Conservation (phyloP, 2,113 vertebrate genomes). For the Gnathonemus longibarbis region DNA sequence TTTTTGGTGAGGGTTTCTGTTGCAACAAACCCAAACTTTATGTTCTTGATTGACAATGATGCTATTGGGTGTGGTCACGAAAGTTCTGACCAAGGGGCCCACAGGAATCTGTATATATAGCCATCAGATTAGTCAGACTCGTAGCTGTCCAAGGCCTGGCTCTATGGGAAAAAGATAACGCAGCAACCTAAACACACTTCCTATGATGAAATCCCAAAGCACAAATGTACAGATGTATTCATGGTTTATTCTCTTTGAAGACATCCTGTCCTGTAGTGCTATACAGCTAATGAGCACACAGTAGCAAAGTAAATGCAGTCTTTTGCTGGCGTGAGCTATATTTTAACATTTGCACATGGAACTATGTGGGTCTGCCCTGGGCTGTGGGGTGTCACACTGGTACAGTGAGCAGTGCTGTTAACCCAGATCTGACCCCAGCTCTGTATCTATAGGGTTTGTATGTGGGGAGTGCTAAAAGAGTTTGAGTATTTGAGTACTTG, state of each 20-base stretch:
- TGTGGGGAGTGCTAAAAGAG: background rate
- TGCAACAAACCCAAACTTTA: background rate
- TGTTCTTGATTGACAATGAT: background rate
- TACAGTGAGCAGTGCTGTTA: background rate
- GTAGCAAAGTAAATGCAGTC: background rate
- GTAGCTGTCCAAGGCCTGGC: background rate
- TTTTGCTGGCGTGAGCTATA: background rate
- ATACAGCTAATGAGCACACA: background rate
- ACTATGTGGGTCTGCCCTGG: background rate
- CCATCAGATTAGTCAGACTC: background rate
- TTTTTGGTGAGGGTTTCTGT: background rate
- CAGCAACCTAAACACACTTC: background rate
- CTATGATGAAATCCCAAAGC: constrained; percentile 1
- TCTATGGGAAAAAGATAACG: background rate
- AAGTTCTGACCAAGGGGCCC: background rate
- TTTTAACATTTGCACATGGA: background rate
- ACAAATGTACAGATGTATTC: background rate
- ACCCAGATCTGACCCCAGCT: background rate
- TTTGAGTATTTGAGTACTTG: background rate
- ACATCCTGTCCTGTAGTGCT: background rate
- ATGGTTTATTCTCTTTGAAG: constrained; percentile 6
- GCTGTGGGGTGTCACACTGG: background rate
- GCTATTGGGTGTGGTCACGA: background rate
- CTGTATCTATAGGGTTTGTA: background rate
- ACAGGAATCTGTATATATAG: background rate